A percentile compares a stretch with the other conserved stretches of the same genome.
These are phyloP conservation scores for Mantis religiosa DNA, from an alignment of 2,888 invertebrate species.

Conservation along the genomic window DNA sequence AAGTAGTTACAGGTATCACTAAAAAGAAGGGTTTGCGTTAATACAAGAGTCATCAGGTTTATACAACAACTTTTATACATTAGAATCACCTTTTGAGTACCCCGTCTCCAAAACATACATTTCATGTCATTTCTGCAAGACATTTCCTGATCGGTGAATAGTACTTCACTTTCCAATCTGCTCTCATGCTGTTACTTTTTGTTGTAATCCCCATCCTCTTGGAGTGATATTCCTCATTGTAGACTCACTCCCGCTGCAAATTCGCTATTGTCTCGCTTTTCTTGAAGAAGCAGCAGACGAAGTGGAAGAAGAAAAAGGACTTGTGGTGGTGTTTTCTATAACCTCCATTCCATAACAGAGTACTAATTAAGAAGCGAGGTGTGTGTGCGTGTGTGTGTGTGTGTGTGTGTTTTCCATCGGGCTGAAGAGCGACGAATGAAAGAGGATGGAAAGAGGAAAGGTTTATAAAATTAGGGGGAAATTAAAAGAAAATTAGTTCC, in stretches of 20 bases:
- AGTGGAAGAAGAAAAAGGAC: not conserved
- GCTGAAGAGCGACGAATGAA: not conserved
- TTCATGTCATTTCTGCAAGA: too few relatives aligned
- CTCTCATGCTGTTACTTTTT: not conserved
- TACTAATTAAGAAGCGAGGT: conserved; percentile 21
- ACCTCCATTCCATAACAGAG: not conserved
- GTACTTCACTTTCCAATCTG: not conserved
- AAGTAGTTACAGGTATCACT: too few relatives aligned
- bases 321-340: not conserved
- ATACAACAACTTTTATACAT: too few relatives aligned
- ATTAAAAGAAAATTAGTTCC: conserved; percentile 29
- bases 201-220: not conserved
- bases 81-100: too few relatives aligned
- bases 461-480: conserved; percentile 27
- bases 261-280: not conserved
- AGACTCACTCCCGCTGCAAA: not conserved
- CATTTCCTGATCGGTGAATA: not conserved
- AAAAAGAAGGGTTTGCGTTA: too few relatives aligned
- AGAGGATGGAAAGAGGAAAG: conserved; percentile 16
- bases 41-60: too few relatives aligned
- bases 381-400: not conserved
- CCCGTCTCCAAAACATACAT: too few relatives aligned
- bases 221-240: not conserved
- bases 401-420: not conserved
- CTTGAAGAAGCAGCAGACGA: not conserved